Base-by-base conservation (phyloP, 2,113 vertebrate species). In the Anolis sagrei region DNA sequence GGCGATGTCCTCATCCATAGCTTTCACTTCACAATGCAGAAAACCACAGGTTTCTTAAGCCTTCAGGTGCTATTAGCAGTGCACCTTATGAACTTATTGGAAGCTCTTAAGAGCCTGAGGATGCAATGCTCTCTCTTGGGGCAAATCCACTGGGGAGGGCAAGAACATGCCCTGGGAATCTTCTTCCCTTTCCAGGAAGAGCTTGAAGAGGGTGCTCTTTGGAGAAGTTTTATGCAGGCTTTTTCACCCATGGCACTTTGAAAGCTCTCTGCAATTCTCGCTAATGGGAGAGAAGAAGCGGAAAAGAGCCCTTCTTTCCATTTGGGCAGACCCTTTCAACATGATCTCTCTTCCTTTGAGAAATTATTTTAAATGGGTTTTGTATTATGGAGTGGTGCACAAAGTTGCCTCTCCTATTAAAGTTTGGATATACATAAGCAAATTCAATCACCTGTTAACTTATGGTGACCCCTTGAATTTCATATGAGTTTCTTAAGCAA, bases 61-160 rank as follows among this genome's bases (percentile, higher is more conserved):
- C 39, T 7, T 6, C 25, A 29, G 64, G 64, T 27, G 64, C 64
- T 29, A 7, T 32, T 14, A n/a, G 5, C 16, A 8, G 44, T 27
- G 5, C 5, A 16, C 39, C 9, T 44, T n/a, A 29, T 7, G 13
- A 1, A 2, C 19, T n/a, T 39, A 4, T 18, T 14, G 2, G 1
- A 29, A 4, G 34, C 32, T 5, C 1, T 19, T 27, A 61, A 51
- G 51, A 23, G 32, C 21, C 81, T 25, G 3, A 49, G 13, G 51
- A 54, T 8, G 80, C 44, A 54, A 32, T 10, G 0, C n/a, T 51
- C 32, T 4, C 36, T 44, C 44, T 48, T 19, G 13, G 29, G 44
- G 29, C 5, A 39, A 27, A 23, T n/a, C 80, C 66, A 8, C 10
- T 25, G 23, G 81, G 51, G 81, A 64, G 21, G 4, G n/a, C 51